These are phyloP conservation scores for Apis dorsata DNA, from an alignment of 1,140 invertebrate species.

Conservation along the genomic window DNA sequence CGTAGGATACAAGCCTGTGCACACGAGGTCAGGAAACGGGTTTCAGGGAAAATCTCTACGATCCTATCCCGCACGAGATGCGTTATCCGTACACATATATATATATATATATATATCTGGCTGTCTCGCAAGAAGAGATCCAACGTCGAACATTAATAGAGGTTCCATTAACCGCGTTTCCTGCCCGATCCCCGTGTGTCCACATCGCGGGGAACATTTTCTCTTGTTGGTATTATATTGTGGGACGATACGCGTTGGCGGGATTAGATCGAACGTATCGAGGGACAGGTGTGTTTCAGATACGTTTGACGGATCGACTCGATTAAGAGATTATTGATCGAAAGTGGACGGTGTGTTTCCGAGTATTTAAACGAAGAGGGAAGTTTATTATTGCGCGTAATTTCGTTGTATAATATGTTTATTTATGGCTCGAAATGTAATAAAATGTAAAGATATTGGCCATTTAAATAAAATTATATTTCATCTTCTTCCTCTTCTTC, in stretches of 20 bases:
- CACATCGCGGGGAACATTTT: neutral
- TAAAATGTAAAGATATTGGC: too few species aligned
- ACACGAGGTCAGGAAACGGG: slow-evolving; percentile 71
- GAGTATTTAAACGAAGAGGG: too few species aligned
- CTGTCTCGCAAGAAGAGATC: slow-evolving; percentile 18
- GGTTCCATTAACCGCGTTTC: slow-evolving; percentile 61
- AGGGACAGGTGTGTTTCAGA: neutral
- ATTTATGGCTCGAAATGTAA: too few species aligned
- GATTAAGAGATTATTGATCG: too few species aligned
- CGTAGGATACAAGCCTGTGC: slow-evolving; percentile 55
- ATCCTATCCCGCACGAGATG: slow-evolving; percentile 34
- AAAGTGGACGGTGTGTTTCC: too few species aligned
- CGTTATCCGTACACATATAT: slow-evolving; percentile 25
- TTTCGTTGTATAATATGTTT: too few species aligned
- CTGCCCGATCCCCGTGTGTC: slow-evolving; percentile 1
- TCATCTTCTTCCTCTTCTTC: too few species aligned
- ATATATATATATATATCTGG: slow-evolving; percentile 1
- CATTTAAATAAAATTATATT: too few species aligned
- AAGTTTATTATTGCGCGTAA: too few species aligned
- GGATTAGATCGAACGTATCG: too few species aligned
- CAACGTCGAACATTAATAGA: slow-evolving; percentile 22
- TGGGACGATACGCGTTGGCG: too few species aligned
- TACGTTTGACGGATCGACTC: too few species aligned
- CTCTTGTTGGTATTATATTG: neutral
- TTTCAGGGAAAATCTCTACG: slow-evolving; percentile 71